Base-by-base conservation (phyloP, 2,888 invertebrate species). In the Aricia artaxerxes region DNA sequence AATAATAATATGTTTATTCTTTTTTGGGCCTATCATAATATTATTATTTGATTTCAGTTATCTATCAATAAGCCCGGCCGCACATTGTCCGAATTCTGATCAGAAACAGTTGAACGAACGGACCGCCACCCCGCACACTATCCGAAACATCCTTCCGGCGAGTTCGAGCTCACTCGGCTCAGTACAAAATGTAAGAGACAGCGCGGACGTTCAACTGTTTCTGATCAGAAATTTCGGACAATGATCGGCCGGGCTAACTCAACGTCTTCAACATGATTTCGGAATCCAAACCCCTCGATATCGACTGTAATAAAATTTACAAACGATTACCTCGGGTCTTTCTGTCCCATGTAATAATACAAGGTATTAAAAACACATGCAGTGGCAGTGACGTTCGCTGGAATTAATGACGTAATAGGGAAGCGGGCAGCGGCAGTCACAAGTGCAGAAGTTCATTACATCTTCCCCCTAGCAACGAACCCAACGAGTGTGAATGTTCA, bases 331-430 rank as follows among this genome's bases (percentile, higher is more conserved):
- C 44, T 38, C 69, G 13, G 69, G 69, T 38, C 69, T 69, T 69
- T 69, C 69, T 69, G 69, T 3, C 69, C 69, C 69, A 69, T 69
- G 24, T 35, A 35, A 35, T 64, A 69, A 35, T 64, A 69, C 35
- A 69, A 35, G 13, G 35, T 38, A 38, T 69, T 69, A 69, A 35
- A 69, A 69, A 69, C 69, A 69, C 69, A 69, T 69, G 69, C 88
- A 88, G 88, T 87, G 88, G 89, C 86, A 86, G 85, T 84, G 82
- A 84, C 86, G 85, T 86, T 83, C 87, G 88, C 87, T 87, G 87
- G 88, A 90, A 92, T 92, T 92, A 92, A 91, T 92, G 91, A 92
- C 86, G 90, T 89, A 89, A 90, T 88, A 86, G 89, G 84, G 84
- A 87, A 57, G 83, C 84, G 89, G 84, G 84, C 87, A 57, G 83